Conservation (phyloP, 2,113 vertebrate species). For the Callionymus lyra region DNA sequence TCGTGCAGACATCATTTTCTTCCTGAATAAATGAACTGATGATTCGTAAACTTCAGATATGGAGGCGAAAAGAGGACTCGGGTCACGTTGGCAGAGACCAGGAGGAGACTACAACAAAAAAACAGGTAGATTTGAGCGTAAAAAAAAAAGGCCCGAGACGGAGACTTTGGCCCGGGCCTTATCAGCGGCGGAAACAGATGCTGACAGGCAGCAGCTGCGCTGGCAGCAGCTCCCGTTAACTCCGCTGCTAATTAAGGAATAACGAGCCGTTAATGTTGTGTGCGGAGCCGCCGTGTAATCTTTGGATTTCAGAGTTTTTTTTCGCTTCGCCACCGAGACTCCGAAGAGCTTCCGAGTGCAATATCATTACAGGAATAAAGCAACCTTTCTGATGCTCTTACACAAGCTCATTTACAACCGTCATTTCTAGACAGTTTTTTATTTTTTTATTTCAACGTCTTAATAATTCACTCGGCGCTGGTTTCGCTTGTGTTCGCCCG, state of each 20-base stretch:
- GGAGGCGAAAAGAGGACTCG: no score
- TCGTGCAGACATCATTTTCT: no score
- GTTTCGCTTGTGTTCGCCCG: no score
- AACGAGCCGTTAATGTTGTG: constrained; percentile 29
- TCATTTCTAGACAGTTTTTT: no score
- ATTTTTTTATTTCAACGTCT: no score
- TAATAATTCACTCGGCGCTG: no score
- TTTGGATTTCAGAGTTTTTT: constrained; percentile 4
- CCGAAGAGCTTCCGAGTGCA: neutral
- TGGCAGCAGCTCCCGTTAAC: constrained; percentile 14
- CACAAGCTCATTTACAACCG: neutral
- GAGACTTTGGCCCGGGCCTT: neutral
- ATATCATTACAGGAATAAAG: neutral
- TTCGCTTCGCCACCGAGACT: neutral
- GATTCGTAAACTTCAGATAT: no score
- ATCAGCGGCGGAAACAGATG: constrained; percentile 20
- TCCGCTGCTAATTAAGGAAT: constrained; percentile 36
- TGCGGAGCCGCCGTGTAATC: constrained; percentile 22
- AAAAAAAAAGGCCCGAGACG: no score
- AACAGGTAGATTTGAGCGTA: no score
- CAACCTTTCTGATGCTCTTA: neutral
- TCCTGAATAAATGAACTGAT: no score
- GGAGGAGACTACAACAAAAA: no score
- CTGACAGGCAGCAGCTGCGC: constrained; percentile 34
- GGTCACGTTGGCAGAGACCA: no score